Base-by-base conservation (phyloP, 1,140 invertebrate species). In the Cotesia glomerata region DNA sequence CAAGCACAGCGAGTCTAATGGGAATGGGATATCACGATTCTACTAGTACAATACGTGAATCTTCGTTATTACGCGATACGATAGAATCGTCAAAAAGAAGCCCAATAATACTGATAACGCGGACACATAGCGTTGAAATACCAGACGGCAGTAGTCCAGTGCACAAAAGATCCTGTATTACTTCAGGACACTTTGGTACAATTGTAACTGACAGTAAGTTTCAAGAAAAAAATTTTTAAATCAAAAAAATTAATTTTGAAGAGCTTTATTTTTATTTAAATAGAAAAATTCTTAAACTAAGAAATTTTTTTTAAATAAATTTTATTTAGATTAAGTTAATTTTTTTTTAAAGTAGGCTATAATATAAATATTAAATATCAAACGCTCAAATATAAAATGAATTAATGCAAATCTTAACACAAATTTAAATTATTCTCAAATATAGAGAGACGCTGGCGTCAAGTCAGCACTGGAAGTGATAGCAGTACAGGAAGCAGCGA, bases 121-220 rank as follows among this genome's bases (percentile, higher is more conserved):
- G 91, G 72, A 91, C 92, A 1, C 91, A 90, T 85, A 93, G 91
- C 51, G 91, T 92, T 76, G 92, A 93, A 76, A 91, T 90, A 71
- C 82, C 81, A 52, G 81, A 83, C 34, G 80, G 80, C 18, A 80
- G 72, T 8, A 85, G 81, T 71, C 83, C 84, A 0, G 74, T 86
- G 7, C 74, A 84, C 26, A 69, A 65, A 59, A 77, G 77, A 63
- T 82, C 77, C 66, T 45, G 78, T 32, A 73, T 75, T 35, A 73
- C 75, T 61, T 3, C 64, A 71, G 18, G 32, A 18, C 78, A 78
- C 54, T 59, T 64, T 65, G 75, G 68, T 18, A 70, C 75, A n/a
- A 74, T 75, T 14, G 65, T 78, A 4, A 79, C 75, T 67, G 81
- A 85, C 68, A 85, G 84, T 85, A 80, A 67, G 74, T 81, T 58